These are phyloP conservation scores for Prenolepis imparis DNA, from an alignment of 2,888 invertebrate species.

Conservation along the genomic window DNA sequence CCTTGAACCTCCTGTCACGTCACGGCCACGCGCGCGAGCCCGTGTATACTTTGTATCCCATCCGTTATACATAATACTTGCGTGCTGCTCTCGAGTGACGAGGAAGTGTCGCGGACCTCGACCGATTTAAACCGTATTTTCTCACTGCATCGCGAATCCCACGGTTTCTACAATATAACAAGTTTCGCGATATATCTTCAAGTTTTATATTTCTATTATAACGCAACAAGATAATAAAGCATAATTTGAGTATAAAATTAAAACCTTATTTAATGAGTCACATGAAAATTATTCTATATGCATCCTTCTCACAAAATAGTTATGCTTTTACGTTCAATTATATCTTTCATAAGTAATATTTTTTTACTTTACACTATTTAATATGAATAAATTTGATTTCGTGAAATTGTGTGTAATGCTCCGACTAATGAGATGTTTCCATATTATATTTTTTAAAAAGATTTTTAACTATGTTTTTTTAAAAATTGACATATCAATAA, in stretches of 20 bases:
- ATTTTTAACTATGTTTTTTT: neutral
- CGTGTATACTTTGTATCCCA: conserved; percentile 51
- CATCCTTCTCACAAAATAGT: neutral
- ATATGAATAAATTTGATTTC: conserved; percentile 16
- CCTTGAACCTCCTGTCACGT: conserved; percentile 61
- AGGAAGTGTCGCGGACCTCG: conserved; percentile 46
- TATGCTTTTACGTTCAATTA: neutral
- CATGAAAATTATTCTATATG: conserved; percentile 18
- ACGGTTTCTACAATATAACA: conserved; percentile 38
- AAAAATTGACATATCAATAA: neutral
- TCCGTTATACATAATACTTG: conserved; percentile 51
- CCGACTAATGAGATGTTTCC: neutral
- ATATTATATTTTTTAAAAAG: neutral
- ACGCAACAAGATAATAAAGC: neutral
- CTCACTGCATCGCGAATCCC: conserved; percentile 30
- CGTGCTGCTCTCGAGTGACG: conserved; percentile 36
- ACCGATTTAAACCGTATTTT: conserved; percentile 42
- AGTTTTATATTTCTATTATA: conserved; percentile 26
- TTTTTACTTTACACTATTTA: neutral
- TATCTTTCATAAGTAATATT: neutral
- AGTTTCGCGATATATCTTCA: conserved; percentile 28
- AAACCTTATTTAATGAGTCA: conserved; percentile 7
- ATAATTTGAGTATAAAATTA: conserved; percentile 27
- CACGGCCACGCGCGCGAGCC: conserved; percentile 35
- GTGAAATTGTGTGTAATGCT: neutral